Evolutionary conservation across 2,888 invertebrate species (phyloP), one percentile per base, ranked within the genome.

Genomic region (Dicranocentrus wangi): DNA sequence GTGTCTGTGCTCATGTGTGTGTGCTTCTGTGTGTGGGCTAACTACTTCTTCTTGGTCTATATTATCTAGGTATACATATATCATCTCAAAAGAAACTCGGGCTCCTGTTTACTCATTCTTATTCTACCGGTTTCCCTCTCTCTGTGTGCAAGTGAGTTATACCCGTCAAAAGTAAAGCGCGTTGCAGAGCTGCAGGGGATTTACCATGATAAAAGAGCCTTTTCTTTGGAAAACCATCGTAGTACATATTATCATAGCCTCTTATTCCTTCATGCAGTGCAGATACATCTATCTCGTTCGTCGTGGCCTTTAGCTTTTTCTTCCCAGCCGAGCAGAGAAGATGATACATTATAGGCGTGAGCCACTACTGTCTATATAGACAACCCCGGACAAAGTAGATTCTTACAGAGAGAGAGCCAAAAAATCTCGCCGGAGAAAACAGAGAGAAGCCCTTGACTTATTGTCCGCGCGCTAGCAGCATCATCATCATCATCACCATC

Each of bases 361-460:
- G n/a, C n/a, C n/a, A n/a, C n/a, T n/a, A n/a, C n/a, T n/a, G n/a
- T n/a, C n/a, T n/a, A n/a, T n/a, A n/a, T n/a, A n/a, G n/a, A n/a
- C n/a, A n/a, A n/a, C n/a, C n/a, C n/a, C n/a, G n/a, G n/a, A n/a
- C n/a, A 47, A 32, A 32, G n/a, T 47, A 15, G 7, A n/a, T 47
- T 47, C 53, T 27, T 13, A 27, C 42, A 51, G 43, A 43, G 21
- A 19, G 25, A 71, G 39, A 55, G 1, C n/a, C n/a, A n/a, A n/a
- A 32, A 32, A 32, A 3, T 32, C 32, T 32, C 10, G n/a, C n/a
- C n/a, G 19, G 25, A 51, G 39, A 27, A 71, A 47, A 27, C 21
- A 58, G 28, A 51, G 5, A 51, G 68, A 28, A 73, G 42, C 73
- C 68, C 32, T 76, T 68, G 76, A 76, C 76, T 76, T 76, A 76